Conservation (phyloP, 2,888 invertebrate species). For the Idaea dimidiata region DNA sequence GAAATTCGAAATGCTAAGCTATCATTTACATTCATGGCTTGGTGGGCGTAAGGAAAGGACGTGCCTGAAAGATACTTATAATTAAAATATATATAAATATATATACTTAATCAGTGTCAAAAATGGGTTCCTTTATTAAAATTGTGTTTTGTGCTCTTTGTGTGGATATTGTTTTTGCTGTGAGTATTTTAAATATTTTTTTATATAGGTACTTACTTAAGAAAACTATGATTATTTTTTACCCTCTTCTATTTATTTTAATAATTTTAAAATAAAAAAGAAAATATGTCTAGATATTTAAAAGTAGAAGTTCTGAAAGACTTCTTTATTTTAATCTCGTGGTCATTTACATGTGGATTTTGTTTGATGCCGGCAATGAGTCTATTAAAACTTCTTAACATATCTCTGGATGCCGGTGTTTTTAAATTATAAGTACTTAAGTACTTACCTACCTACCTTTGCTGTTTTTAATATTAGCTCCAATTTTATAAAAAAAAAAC, state of each 20-base stretch:
- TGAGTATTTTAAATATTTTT: conserved; percentile 30
- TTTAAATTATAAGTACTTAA: too few relatives aligned
- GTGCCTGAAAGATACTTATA: conserved; percentile 5
- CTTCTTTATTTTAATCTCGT: too few relatives aligned
- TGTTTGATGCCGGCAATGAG: too few relatives aligned
- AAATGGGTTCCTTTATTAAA: conserved; percentile 35
- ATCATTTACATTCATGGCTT: conserved; percentile 13
- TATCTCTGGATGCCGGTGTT: too few relatives aligned
- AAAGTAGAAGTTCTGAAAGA: too few relatives aligned
- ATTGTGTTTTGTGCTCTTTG: conserved; percentile 38
- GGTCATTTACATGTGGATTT: too few relatives aligned
- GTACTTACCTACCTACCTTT: too few relatives aligned
- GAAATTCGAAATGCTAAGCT: conserved; percentile 4
- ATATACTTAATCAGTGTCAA: conserved; percentile 11
- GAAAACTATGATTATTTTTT: background rate
- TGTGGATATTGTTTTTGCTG: conserved; percentile 35
- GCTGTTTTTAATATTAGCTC: too few relatives aligned
- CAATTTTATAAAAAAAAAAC: too few relatives aligned
- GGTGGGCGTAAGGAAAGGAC: conserved; percentile 13
- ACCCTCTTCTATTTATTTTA: too few relatives aligned
- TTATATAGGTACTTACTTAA: background rate
- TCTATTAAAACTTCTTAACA: too few relatives aligned
- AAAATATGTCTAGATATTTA: background rate
- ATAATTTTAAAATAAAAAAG: background rate
- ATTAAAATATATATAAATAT: background rate